Base-by-base conservation (phyloP, 2,113 vertebrate genomes). In the Notarius quadriscutis region DNA sequence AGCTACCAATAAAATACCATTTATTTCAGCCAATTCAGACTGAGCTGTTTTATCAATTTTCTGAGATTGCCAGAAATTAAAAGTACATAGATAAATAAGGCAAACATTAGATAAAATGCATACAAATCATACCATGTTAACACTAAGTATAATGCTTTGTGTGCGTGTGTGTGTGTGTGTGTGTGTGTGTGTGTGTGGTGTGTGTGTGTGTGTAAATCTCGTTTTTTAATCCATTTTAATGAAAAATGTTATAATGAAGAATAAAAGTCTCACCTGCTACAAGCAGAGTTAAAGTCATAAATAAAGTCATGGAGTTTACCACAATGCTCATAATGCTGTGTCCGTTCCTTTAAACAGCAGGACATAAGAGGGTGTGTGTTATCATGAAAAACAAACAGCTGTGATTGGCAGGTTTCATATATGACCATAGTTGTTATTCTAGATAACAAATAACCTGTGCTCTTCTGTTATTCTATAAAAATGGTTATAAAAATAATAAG, bases 181-280 rank as follows among this genome's bases (percentile, higher is more conserved):
- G 3, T 51, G 50, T 34, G 27, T 65, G 22, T 50, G 3, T 51
- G 50, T 75, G 72, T 75, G 22, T 50, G 3, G 22, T 50, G 3
- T 51, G 50, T 75, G 72, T 75, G 22, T 50, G 3, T 51, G 50
- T 34, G 27, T 65, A 14, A 27, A 79, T 55, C 81, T 63, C 60
- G 85, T 11, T 58, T 82, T 20, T 55, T 60, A 67, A 85, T 85
- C n/a, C 10, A 27, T 57, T 81, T 81, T 51, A 51, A 81, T 87
- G 75, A 75, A 88, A 71, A 88, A 88, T 50, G 82, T 22, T 81
- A 84, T 82, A 57, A 85, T 81, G 30, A 80, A 83, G 50, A 87
- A 75, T 20, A 4, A 25, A 85, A 48, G 27, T 50, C 87, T 90
- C 72, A 90, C 89, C 89, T 85, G 83, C 10, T 75, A 72, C 41